A percentile compares a stretch with the other conserved stretches of the same genome.
These are phyloP conservation scores for Melanostoma scalare DNA, from an alignment of 2,888 invertebrate genomes.

Conservation along the genomic window DNA sequence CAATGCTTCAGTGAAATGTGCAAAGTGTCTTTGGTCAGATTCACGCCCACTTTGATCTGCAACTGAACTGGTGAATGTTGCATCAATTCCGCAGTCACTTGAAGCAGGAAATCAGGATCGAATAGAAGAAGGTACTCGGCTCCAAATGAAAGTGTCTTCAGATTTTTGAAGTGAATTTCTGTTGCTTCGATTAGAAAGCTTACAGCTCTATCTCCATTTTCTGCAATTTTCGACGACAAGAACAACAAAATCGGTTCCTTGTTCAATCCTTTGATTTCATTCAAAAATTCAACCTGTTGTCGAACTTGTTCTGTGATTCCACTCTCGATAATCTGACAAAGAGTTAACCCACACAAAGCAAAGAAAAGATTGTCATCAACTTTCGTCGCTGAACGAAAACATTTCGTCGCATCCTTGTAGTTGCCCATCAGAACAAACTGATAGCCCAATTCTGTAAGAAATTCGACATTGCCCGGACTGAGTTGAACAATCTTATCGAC, in stretches of 20 bases:
- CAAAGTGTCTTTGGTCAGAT: conserved; percentile 82
- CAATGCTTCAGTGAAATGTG: conserved; percentile 84
- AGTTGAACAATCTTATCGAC: conserved; percentile 91
- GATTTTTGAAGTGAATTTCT: conserved; percentile 83
- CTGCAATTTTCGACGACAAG: conserved; percentile 86
- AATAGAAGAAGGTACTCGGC: conserved; percentile 88
- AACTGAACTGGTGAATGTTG: conserved; percentile 87
- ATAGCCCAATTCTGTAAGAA: conserved; percentile 92
- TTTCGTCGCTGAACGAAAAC: conserved; percentile 91
- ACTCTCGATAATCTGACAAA: conserved; percentile 90
- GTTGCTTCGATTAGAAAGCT: conserved; percentile 86
- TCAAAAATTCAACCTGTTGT: conserved; percentile 93
- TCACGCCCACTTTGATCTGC: conserved; percentile 81
- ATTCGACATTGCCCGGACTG: conserved; percentile 85
- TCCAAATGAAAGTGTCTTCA: conserved; percentile 87
- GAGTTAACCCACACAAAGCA: conserved; percentile 91
- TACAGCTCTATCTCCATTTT: conserved; percentile 84
- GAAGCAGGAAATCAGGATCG: conserved; percentile 93
- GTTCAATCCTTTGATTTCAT: conserved; percentile 88
- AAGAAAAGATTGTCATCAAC: conserved; percentile 91
- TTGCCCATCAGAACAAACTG: conserved; percentile 89
- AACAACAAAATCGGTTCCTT: conserved; percentile 87
- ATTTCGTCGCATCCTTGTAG: conserved; percentile 89
- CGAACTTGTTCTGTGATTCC: conserved; percentile 88
- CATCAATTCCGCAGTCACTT: conserved; percentile 89